Evolutionary conservation across 2,888 invertebrate genomes (phyloP).

Genomic region (Amblyjoppa proteus): DNA sequence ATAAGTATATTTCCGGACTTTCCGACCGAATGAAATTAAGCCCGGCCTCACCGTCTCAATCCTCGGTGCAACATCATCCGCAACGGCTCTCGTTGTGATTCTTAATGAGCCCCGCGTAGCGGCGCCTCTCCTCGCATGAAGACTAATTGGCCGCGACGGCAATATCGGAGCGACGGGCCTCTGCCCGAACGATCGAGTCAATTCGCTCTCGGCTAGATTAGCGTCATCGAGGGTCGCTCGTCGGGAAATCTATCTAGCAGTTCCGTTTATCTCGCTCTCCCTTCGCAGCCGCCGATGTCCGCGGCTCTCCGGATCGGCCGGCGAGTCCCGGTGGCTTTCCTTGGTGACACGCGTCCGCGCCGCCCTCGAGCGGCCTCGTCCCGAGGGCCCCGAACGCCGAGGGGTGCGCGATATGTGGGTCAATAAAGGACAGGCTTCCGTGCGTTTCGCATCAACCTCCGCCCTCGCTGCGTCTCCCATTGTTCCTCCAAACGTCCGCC

Average conservation of each 20-base stretch:
- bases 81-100: background rate
- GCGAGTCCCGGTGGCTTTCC: conserved; percentile 59
- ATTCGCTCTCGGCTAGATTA: conserved; percentile 63
- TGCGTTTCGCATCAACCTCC: conserved; percentile 12
- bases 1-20: conserved; percentile 27
- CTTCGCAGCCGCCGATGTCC: background rate
- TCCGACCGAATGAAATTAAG: conserved; percentile 5
- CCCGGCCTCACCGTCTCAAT: background rate
- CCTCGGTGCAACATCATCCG: background rate
- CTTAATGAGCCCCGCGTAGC: background rate
- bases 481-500: conserved; percentile 57
- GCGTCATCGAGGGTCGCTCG: conserved; percentile 55
- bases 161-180: conserved; percentile 56
- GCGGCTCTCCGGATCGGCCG: background rate
- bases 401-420: conserved; percentile 55
- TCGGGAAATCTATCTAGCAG: conserved; percentile 28
- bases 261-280: background rate
- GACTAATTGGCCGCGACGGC: conserved; percentile 67
- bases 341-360: conserved; percentile 61
- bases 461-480: conserved; percentile 5
- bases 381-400: conserved; percentile 2
- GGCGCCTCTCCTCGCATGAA: background rate
- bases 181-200: conserved; percentile 61
- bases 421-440: conserved; percentile 54
- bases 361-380: conserved; percentile 1